Conservation (phyloP, 2,888 invertebrate genomes). For the Ischnus inquisitorius region DNA sequence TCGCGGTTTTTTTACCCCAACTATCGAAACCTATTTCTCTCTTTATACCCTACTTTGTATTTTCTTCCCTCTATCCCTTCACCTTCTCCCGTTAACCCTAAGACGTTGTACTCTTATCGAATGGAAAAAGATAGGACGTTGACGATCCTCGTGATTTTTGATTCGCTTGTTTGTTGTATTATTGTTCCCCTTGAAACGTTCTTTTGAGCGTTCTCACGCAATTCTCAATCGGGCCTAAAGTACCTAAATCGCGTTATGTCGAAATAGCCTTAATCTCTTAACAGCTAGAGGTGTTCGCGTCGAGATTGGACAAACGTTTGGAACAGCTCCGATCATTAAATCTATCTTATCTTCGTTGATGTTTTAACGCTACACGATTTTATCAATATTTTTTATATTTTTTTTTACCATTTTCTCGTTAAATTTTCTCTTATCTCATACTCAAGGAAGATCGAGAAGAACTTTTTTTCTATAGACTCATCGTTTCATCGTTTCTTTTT, state of each 20-base stretch:
- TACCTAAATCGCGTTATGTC: conserved; percentile 21
- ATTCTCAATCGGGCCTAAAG: conserved; percentile 9
- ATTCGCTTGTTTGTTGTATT: conserved; percentile 1
- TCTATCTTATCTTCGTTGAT: conserved; percentile 20
- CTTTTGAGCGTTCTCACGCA: conserved; percentile 25
- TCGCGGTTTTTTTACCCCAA: neutral
- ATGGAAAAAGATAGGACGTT: conserved; percentile 1
- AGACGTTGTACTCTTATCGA: conserved; percentile 31
- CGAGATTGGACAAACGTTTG: conserved; percentile 49
- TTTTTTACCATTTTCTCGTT: conserved; percentile 35
- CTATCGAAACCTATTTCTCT: neutral
- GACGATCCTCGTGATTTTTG: conserved; percentile 22
- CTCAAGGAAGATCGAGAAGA: conserved; percentile 10
- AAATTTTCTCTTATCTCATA: conserved; percentile 36
- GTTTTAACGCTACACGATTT: conserved; percentile 1
- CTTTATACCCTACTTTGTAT: neutral
- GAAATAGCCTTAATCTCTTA: conserved; percentile 42
- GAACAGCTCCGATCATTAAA: conserved; percentile 35
- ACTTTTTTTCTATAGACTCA: conserved; percentile 6
- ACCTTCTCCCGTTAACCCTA: neutral
- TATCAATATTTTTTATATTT: conserved; percentile 14
- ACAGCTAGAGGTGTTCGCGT: conserved; percentile 60
- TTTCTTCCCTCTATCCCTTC: neutral
- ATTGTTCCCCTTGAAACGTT: conserved; percentile 39
- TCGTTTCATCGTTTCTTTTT: conserved; percentile 16